Conservation (phyloP, 2,888 invertebrate genomes). For the Rosalia funebris region DNA sequence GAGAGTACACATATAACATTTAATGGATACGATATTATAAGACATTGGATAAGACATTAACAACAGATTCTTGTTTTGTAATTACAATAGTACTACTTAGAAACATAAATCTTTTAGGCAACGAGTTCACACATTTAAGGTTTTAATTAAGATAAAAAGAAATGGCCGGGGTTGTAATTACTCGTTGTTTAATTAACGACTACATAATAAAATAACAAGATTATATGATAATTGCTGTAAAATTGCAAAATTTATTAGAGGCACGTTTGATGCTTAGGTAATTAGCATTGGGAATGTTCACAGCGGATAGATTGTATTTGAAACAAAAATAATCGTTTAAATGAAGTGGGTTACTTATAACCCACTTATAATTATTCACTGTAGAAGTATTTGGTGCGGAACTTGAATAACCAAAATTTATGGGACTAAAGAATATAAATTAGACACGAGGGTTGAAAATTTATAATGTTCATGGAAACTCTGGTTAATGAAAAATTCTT, state of each 20-base stretch:
- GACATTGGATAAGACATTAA: background rate
- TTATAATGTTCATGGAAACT: too few relatives aligned
- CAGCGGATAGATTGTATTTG: background rate
- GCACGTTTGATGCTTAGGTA: background rate
- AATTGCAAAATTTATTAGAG: background rate
- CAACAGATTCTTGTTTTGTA: background rate
- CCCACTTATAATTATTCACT: background rate
- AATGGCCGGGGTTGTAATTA: background rate
- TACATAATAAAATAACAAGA: background rate
- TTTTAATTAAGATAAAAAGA: conserved; percentile 1
- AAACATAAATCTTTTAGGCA: conserved; percentile 1
- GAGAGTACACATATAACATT: too few relatives aligned
- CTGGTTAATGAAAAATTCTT: too few relatives aligned
- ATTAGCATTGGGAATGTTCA: background rate
- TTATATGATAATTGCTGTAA: background rate
- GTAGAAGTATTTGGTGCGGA: too few relatives aligned
- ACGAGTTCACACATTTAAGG: conserved; percentile 10
- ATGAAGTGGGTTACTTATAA: background rate
- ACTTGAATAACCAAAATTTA: too few relatives aligned
- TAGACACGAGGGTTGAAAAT: too few relatives aligned
- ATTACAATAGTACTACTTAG: background rate
- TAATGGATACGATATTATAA: too few relatives aligned
- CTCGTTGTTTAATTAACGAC: background rate
- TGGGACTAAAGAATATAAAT: too few relatives aligned
- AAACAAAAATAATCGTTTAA: background rate